These are phyloP conservation scores for Taphrorychus bicolor DNA, from an alignment of 2,888 invertebrate species.

Conservation along the genomic window DNA sequence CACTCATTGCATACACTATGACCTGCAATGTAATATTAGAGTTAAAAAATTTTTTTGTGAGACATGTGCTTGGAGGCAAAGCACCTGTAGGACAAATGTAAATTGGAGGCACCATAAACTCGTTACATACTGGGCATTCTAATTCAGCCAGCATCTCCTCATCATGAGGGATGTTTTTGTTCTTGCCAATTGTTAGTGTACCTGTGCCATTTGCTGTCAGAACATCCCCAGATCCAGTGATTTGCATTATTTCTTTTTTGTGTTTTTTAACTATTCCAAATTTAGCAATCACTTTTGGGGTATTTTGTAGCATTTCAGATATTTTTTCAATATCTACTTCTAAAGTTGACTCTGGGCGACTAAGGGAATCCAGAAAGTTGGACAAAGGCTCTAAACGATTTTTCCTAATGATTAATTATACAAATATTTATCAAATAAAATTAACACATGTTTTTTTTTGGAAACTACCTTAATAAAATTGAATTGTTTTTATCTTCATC, in stretches of 20 bases:
- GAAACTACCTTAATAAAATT: constrained; percentile 40
- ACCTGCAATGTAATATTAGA: constrained; percentile 38
- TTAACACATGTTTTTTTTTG: background rate
- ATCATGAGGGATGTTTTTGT: constrained; percentile 18
- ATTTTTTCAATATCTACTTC: constrained; percentile 41
- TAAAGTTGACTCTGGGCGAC: constrained; percentile 32
- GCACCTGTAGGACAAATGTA: constrained; percentile 44
- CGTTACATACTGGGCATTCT: constrained; percentile 48
- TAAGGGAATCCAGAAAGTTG: constrained; percentile 28
- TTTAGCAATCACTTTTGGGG: constrained; percentile 32
- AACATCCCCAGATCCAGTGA: constrained; percentile 38
- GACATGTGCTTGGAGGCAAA: background rate
- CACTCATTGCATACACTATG: constrained; percentile 47
- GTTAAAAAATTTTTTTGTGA: background rate
- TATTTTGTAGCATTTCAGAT: constrained; percentile 36
- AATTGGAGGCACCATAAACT: constrained; percentile 47
- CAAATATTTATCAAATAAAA: background rate
- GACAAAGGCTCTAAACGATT: constrained; percentile 39
- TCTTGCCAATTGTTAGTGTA: constrained; percentile 1
- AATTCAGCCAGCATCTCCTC: constrained; percentile 45
- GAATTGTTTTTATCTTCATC: constrained; percentile 43
- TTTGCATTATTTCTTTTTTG: constrained; percentile 43
- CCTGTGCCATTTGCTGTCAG: constrained; percentile 11
- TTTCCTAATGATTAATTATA: constrained; percentile 20
- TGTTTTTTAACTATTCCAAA: constrained; percentile 45